Conservation (phyloP, 2,888 invertebrate genomes). For the Bedellia somnulentella region DNA sequence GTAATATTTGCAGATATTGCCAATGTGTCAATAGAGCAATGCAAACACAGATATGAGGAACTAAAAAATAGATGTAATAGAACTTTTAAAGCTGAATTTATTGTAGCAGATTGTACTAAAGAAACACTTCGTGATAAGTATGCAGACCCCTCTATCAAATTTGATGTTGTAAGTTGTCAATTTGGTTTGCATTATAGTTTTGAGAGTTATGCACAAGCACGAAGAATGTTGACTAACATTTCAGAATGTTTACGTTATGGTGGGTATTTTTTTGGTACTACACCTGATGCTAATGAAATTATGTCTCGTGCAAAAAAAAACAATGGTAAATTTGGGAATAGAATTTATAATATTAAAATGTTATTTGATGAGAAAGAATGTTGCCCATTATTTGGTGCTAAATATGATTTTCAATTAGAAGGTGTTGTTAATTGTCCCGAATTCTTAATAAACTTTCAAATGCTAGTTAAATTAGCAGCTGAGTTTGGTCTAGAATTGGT, state of each 20-base stretch:
- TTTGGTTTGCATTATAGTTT: slow-evolving; percentile 98
- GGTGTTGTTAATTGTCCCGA: slow-evolving; percentile 98
- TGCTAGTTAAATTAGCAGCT: slow-evolving; percentile 72
- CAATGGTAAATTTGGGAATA: slow-evolving; percentile 71
- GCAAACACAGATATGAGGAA: slow-evolving; percentile 79
- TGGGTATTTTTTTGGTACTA: slow-evolving; percentile 95
- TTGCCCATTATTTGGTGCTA: slow-evolving; percentile 90
- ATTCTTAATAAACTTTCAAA: slow-evolving; percentile 93
- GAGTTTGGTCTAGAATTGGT: slow-evolving; percentile 73
- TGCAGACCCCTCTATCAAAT: slow-evolving; percentile 72
- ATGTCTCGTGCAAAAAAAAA: slow-evolving; percentile 70
- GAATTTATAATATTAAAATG: slow-evolving; percentile 74
- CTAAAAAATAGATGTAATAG: slow-evolving; percentile 46
- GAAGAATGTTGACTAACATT: slow-evolving; percentile 90
- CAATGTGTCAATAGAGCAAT: slow-evolving; percentile 87
- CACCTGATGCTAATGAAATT: slow-evolving; percentile 92
- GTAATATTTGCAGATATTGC: slow-evolving; percentile 94
- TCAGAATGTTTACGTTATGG: slow-evolving; percentile 86
- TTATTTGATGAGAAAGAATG: slow-evolving; percentile 64
- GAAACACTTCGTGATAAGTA: slow-evolving; percentile 75
- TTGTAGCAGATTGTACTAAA: slow-evolving; percentile 90
- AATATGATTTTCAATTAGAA: slow-evolving; percentile 94
- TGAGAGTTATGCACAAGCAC: slow-evolving; percentile 84
- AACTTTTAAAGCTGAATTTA: slow-evolving; percentile 85
- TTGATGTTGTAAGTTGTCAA: slow-evolving; percentile 95